These are phyloP conservation scores for Dasypolia templi DNA, from an alignment of 2,888 invertebrate genomes.

Conservation along the genomic window DNA sequence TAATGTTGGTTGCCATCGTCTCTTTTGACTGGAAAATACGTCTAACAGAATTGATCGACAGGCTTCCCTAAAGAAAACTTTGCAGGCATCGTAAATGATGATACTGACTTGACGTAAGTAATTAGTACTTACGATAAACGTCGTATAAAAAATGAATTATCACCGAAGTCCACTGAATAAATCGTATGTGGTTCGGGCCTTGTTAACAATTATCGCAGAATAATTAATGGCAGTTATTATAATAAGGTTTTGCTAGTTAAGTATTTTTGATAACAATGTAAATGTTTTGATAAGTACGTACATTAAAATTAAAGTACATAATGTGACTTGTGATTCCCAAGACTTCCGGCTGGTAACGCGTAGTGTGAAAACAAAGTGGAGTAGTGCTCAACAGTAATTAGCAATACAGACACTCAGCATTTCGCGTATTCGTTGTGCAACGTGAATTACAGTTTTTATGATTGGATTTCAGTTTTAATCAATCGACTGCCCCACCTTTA, in stretches of 20 bases:
- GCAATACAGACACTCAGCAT: slow-evolving; percentile 15
- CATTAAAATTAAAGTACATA: slow-evolving; percentile 13
- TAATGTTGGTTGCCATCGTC: slow-evolving; percentile 40
- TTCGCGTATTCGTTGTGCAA: slow-evolving; percentile 40
- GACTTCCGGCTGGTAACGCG: slow-evolving; percentile 28
- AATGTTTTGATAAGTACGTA: slow-evolving; percentile 38
- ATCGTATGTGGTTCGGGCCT: neutral
- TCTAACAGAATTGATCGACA: slow-evolving; percentile 52
- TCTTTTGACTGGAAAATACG: slow-evolving; percentile 50
- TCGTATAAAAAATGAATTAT: slow-evolving; percentile 17
- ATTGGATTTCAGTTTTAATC: slow-evolving; percentile 51
- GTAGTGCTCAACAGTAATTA: slow-evolving; percentile 31
- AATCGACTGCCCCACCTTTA: slow-evolving; percentile 37
- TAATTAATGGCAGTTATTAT: neutral
- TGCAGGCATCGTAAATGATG: slow-evolving; percentile 51
- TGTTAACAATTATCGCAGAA: slow-evolving; percentile 21
- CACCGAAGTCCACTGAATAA: neutral
- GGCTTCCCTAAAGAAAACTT: slow-evolving; percentile 52
- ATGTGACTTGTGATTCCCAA: slow-evolving; percentile 4
- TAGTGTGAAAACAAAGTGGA: slow-evolving; percentile 19
- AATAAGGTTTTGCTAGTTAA: slow-evolving; percentile 20
- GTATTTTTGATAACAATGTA: slow-evolving; percentile 36
- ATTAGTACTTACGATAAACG: slow-evolving; percentile 42
- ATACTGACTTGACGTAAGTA: slow-evolving; percentile 44
- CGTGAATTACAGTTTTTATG: slow-evolving; percentile 46